phyloP scores from a whole-genome alignment of 92 coral and sea anemone species.

The Porites cylindrica region DNA sequence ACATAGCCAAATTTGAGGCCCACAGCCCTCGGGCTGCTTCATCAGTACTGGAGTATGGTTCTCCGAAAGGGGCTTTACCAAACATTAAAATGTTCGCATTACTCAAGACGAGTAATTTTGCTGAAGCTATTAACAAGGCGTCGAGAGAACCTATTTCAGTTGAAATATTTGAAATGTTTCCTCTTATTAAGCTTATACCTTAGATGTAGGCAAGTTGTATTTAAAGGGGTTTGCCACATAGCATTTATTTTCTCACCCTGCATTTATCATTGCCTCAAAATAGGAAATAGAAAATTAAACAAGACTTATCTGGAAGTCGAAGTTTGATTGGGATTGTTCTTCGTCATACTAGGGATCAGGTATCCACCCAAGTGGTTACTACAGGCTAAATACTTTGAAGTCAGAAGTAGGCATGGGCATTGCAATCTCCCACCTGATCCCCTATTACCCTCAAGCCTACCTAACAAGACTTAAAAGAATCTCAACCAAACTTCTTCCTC shows the following conservation, averaged over 20 bases:
- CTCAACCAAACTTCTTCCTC: no score
- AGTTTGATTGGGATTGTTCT: constrained; percentile 44
- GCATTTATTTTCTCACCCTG: background rate
- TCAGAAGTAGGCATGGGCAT: no score
- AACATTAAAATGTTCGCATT: constrained; percentile 26
- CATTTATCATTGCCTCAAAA: constrained; percentile 35
- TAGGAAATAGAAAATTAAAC: background rate
- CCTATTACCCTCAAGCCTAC: no score
- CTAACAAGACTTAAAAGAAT: no score
- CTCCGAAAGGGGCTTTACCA: constrained; percentile 35
- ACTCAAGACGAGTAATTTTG: constrained; percentile 15
- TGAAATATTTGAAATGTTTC: background rate
- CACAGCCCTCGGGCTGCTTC: constrained; percentile 51
- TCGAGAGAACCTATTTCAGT: background rate
- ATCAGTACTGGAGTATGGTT: constrained; percentile 49
- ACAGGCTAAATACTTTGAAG: no score
- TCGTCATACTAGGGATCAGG: constrained; percentile 47
- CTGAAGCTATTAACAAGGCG: constrained; percentile 4
- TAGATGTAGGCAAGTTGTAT: background rate
- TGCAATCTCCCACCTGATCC: no score
- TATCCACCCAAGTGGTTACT: constrained; percentile 40
- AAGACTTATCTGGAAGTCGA: constrained; percentile 18
- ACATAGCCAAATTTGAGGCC: constrained; percentile 33
- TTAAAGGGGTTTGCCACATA: background rate
- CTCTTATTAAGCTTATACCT: background rate